Percentiles rank a stretch among this genome's conserved stretches.
These are phyloP conservation scores for Perodicticus potto DNA, from an alignment of 2,797 vertebrate genomes.

Conservation along the genomic window DNA sequence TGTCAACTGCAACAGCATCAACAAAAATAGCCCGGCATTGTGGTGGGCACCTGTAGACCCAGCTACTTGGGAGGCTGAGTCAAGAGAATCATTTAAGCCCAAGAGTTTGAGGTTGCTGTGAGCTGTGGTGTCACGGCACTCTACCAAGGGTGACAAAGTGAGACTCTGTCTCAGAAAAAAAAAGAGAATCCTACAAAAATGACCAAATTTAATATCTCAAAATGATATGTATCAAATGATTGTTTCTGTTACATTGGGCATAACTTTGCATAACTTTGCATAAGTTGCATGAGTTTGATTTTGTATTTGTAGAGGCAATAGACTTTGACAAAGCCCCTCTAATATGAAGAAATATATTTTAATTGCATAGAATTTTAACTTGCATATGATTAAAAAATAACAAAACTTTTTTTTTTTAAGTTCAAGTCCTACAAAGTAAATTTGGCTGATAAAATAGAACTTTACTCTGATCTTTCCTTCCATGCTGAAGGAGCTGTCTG, in stretches of 20 bases:
- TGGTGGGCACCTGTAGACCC: no score
- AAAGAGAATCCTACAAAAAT: background rate
- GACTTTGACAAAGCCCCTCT: background rate
- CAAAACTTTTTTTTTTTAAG: background rate
- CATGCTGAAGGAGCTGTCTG: background rate
- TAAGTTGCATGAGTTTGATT: background rate
- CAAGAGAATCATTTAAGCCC: no score
- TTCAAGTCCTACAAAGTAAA: conserved; percentile 22
- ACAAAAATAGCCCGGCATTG: no score
- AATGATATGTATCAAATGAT: background rate
- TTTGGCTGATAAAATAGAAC: background rate
- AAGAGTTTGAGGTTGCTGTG: no score
- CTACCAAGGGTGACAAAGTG: no score
- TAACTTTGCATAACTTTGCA: background rate
- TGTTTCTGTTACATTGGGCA: background rate
- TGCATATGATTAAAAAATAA: background rate
- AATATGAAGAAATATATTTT: background rate
- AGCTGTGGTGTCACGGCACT: no score
- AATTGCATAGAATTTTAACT: conserved; percentile 12
- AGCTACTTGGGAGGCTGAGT: no score
- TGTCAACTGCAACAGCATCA: no score
- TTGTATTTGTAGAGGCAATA: conserved; percentile 12
- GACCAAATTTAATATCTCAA: background rate
- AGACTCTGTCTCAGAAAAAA: background rate
- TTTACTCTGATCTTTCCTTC: background rate